Evolutionary conservation across 1,140 invertebrate species (phyloP), one percentile per base, ranked within the genome.

Genomic region (Matsumurasca onukii): DNA sequence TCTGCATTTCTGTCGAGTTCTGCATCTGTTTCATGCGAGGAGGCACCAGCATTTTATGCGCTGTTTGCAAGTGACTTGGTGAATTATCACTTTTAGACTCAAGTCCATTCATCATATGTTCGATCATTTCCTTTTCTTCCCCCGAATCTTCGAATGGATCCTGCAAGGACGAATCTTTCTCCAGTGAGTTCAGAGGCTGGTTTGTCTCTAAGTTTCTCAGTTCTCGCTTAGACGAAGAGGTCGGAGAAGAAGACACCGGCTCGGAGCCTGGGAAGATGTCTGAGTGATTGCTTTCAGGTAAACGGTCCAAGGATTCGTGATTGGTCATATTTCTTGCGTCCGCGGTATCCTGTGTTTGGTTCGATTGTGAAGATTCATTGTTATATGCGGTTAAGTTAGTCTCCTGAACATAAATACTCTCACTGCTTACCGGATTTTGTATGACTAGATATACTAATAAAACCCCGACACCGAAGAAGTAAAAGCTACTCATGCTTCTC

Each of bases 1-100:
- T 80, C 0, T 74, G 77, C 78, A 68, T 59, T n/a, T 59, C 55
- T 17, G 34, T 39, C 49, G 49, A 13, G 34, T 39, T 39, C 34
- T 39, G 34, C 17, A 9, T 39, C 34, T 9, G 34, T 17, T 39
- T 39, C 34, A 39, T 39, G 5, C 17, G 34, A 39, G 34, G 5
- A 5, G 17, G 34, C 5, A 39, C 17, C 17, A 5, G 34, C 17
- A 5, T 5, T 39, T 9, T 5, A 39, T 5, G 34, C 5, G 34
- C 34, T 39, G 5, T 39, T 39, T 9, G 5, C 17, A 9, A 17
- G 5, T 17, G 34, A 39, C 5, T 39, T 17, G 34, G 34, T 5
- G 17, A 39, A 39, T 39, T 17, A 17, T n/a, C n/a, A n/a, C n/a
- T n/a, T n/a, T n/a, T 51, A 5, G 49, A 12, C n/a, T 51, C 49